Evolutionary conservation across 1,140 invertebrate species (phyloP).

Genomic region (Drosophila kepulauana): DNA sequence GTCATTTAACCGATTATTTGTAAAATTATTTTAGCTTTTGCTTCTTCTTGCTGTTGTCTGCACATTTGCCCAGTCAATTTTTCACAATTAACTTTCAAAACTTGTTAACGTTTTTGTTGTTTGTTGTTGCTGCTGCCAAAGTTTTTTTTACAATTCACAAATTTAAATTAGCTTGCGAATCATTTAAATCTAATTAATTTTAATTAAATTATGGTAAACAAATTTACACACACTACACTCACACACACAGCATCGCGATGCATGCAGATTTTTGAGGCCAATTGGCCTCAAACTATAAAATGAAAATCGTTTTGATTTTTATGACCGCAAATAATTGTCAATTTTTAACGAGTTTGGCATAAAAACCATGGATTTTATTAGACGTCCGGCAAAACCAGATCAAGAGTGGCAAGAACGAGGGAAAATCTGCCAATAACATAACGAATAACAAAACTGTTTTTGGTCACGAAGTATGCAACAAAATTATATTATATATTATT

Average conservation of each 20-base stretch:
- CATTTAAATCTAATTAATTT: conserved; percentile 72
- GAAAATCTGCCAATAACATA: conserved; percentile 26
- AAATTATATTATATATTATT: background rate
- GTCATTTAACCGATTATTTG: conserved; percentile 65
- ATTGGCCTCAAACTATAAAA: conserved; percentile 56
- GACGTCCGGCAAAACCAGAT: conserved; percentile 11
- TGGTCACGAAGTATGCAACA: conserved; percentile 56
- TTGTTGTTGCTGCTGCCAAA: conserved; percentile 9
- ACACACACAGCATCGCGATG: conserved; percentile 9
- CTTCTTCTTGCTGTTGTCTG: conserved; percentile 26
- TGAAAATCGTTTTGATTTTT: conserved; percentile 69
- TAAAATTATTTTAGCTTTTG: conserved; percentile 56
- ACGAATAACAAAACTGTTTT: background rate
- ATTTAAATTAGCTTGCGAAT: conserved; percentile 54
- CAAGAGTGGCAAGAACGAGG: background rate
- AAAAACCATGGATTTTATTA: conserved; percentile 50
- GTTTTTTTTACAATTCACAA: conserved; percentile 19
- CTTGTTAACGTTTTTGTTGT: conserved; percentile 21
- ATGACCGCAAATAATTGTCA: conserved; percentile 70
- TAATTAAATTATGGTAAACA: conserved; percentile 55
- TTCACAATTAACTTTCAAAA: conserved; percentile 78
- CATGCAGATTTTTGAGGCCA: conserved; percentile 57
- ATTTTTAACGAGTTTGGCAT: conserved; percentile 54
- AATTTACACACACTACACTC: conserved; percentile 28
- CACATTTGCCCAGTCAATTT: conserved; percentile 74